Percentiles rank a stretch among this genome's conserved stretches.
These are phyloP conservation scores for Abscondita cerata DNA, from an alignment of 2,888 invertebrate genomes.

Conservation along the genomic window DNA sequence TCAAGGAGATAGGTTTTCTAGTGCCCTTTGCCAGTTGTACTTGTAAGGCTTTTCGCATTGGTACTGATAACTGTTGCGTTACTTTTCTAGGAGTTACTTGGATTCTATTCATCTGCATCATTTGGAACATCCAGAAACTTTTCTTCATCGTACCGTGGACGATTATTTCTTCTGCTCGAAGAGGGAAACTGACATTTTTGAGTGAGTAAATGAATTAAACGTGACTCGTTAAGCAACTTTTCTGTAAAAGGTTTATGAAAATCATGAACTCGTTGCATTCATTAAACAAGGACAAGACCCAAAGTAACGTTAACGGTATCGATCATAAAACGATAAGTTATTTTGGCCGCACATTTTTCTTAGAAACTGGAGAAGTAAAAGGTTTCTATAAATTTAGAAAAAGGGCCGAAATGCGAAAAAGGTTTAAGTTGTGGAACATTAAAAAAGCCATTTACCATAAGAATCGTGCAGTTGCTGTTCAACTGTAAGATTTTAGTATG, in stretches of 20 bases:
- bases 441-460: conserved; percentile 5
- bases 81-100: conserved; percentile 27
- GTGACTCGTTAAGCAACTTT: no score
- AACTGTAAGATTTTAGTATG: conserved; percentile 3
- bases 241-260: conserved; percentile 24
- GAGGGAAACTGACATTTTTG: conserved; percentile 15
- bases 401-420: conserved; percentile 14
- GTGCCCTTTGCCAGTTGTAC: conserved; percentile 30
- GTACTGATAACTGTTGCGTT: no score
- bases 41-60: conserved; percentile 28
- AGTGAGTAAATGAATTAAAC: no score
- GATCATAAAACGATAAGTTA: conserved; percentile 20
- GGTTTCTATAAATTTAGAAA: conserved; percentile 17
- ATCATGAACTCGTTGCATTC: conserved; percentile 20
- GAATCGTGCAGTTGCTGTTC: neutral
- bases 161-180: conserved; percentile 36
- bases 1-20: conserved; percentile 34
- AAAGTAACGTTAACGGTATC: conserved; percentile 22
- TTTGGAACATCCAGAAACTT: conserved; percentile 21
- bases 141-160: conserved; percentile 34
- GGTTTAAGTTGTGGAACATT: conserved; percentile 24
- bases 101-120: conserved; percentile 19
- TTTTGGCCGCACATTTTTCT: conserved; percentile 24
- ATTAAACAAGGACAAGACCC: conserved; percentile 22
- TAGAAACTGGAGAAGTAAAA: conserved; percentile 27